phyloP scores from a whole-genome alignment of 2,113 vertebrate species.

The Cinclus cinclus region DNA sequence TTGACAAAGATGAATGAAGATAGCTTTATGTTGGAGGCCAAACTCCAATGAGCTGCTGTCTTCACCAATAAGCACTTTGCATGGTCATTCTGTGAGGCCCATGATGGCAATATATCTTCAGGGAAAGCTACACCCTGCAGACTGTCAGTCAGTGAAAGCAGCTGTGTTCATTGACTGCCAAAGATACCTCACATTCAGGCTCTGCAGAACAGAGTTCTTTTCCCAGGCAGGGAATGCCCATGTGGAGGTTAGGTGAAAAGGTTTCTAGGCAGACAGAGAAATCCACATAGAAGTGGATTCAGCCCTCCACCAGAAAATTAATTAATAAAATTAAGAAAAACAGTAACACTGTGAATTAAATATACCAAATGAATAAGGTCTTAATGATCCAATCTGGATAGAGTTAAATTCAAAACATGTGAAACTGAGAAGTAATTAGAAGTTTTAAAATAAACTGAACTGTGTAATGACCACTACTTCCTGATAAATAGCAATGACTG shows the following conservation, averaged over 20 bases:
- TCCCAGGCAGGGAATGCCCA: neutral
- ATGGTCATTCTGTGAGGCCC: neutral
- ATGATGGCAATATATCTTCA: neutral
- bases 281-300: neutral
- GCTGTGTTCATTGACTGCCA: neutral
- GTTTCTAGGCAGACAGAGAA: neutral
- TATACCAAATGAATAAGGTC: neutral
- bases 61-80: neutral
- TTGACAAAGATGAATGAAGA: neutral
- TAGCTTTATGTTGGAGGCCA: neutral
- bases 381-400: neutral
- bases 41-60: neutral
- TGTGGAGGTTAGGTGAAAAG: neutral
- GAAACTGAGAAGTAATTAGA: neutral
- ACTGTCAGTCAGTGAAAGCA: neutral
- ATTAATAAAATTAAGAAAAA: neutral
- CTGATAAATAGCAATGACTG: neutral
- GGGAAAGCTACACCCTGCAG: neutral
- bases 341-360: neutral
- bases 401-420: conserved; percentile 3
- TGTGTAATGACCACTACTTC: neutral
- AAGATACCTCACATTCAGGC: neutral
- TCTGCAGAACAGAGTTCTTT: neutral
- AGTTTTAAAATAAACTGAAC: neutral
- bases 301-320: neutral